Evolutionary conservation across 2,888 invertebrate species (phyloP), one percentile per base, ranked within the genome.

Genomic region (Mythimna lalbum): DNA sequence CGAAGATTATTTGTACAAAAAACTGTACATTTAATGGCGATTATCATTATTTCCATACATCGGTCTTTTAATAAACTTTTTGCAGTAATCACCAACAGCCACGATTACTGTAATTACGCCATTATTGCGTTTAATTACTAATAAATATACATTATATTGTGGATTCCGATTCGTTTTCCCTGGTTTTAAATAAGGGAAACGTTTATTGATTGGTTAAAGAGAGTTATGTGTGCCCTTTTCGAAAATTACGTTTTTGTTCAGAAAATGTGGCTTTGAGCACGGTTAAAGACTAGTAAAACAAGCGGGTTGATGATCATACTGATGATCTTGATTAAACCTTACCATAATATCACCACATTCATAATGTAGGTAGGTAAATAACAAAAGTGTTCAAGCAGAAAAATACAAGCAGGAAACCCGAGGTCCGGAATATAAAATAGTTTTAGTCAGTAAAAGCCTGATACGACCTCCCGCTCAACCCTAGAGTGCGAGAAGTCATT

Each of bases 71-170:
- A 43, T 52, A 21, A 56, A n/a, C 31, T 78, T 78, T 80, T 81
- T 80, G 61, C 73, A 39, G 61, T 66, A 72, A 80, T 80, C 59
- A 67, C 39, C 67, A 56, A 52, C 14, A n/a, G 17, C 47, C 39
- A 69, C 61, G 70, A 82, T 74, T 31, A 68, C 66, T 80, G 68
- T 60, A 70, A 85, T 84, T 85, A 80, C 72, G 69, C 43, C 61
- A 84, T 83, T 76, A 80, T 47, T 62, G 39, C 63, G 14, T 82
- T 82, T 85, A 82, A 85, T 83, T 81, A 69, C 68, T 65, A 78
- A 78, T 85, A 73, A 82, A 66, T 74, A 59, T 72, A 73, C 70
- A 63, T 33, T 66, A 52, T 19, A 70, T 49, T 75, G 60, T 73
- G 69, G 53, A 76, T 78, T 61, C 63, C 17, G 17, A 69, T 70